phyloP scores from a whole-genome alignment of 2,113 vertebrate genomes.

The Riparia riparia region DNA sequence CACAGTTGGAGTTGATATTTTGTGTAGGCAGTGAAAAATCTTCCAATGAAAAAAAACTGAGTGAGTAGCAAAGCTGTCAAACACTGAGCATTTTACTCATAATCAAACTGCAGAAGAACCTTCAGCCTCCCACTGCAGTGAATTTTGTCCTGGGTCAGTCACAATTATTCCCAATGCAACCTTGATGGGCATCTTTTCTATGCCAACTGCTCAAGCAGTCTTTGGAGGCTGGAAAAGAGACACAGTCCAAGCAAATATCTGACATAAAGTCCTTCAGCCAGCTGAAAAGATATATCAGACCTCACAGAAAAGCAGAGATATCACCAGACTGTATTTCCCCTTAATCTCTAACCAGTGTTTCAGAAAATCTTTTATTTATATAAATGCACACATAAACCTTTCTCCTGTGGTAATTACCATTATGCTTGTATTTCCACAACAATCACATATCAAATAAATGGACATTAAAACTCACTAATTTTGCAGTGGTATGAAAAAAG shows the following conservation, averaged over 20 bases:
- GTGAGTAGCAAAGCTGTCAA: not conserved
- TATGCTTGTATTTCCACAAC: not conserved
- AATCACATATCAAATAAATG: constrained; percentile 1
- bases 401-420: not conserved
- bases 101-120: not conserved
- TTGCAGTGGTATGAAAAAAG: not conserved
- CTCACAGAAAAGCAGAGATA: not conserved
- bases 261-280: not conserved
- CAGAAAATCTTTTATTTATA: not conserved
- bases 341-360: not conserved
- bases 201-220: not conserved
- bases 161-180: not conserved
- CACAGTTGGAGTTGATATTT: not conserved
- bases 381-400: not conserved
- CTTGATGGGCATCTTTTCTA: not conserved
- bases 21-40: not conserved
- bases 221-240: not conserved
- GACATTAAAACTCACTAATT: not conserved
- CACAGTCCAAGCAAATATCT: not conserved
- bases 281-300: not conserved
- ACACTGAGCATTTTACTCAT: not conserved
- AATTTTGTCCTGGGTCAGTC: not conserved
- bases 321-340: not conserved
- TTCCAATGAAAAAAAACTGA: not conserved
- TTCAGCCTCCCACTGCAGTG: not conserved